phyloP scores from a whole-genome alignment of 2,888 invertebrate species.

The Hanleya hanleyi region DNA sequence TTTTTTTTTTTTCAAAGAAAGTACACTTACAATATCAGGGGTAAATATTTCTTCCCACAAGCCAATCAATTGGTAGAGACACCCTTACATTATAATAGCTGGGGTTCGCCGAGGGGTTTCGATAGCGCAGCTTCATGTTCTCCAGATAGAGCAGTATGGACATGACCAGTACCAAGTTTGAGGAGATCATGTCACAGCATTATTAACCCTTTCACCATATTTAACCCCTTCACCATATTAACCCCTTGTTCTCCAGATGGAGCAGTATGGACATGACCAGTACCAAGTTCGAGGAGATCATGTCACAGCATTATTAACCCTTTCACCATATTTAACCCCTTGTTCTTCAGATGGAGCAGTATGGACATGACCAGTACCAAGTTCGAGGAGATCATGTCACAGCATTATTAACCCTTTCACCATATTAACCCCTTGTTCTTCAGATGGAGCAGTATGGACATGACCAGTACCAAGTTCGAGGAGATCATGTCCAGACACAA shows the following conservation, averaged over 20 bases:
- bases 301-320: slow-evolving; percentile 96
- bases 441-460: slow-evolving; percentile 78
- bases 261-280: slow-evolving; percentile 88
- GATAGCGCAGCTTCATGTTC: too few species aligned
- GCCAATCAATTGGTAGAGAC: too few species aligned
- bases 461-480: slow-evolving; percentile 97
- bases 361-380: slow-evolving; percentile 95
- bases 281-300: slow-evolving; percentile 97
- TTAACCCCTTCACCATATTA: too few species aligned
- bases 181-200: slow-evolving; percentile 97
- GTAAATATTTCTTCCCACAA: too few species aligned
- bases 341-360: slow-evolving; percentile 43
- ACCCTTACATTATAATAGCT: too few species aligned
- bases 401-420: too few species aligned
- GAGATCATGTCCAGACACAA: slow-evolving; percentile 98
- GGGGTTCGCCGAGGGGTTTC: too few species aligned
- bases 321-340: too few species aligned
- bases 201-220: too few species aligned
- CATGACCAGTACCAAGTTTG: slow-evolving; percentile 97
- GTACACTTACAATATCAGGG: too few species aligned
- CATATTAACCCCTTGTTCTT: background rate
- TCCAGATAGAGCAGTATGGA: slow-evolving; percentile 76
- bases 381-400: slow-evolving; percentile 97
- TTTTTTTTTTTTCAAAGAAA: too few species aligned
- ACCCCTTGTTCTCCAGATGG: background rate